These are phyloP conservation scores for Nothobranchius furzeri DNA, from an alignment of 2,113 vertebrate species.

Conservation along the genomic window DNA sequence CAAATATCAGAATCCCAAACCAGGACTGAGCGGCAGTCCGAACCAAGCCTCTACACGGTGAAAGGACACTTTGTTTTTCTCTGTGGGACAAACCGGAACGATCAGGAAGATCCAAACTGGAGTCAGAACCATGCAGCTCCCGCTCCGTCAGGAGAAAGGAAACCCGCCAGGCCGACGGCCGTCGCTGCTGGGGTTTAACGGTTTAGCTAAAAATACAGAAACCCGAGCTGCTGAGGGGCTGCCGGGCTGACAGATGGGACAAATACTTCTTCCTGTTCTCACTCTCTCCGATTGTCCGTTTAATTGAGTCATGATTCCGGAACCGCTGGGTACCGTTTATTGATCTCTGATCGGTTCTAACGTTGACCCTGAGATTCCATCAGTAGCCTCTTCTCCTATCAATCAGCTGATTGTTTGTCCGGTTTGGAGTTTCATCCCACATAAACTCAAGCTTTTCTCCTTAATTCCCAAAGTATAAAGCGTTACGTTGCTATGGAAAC, in stretches of 20 bases:
- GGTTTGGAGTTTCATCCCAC: no score
- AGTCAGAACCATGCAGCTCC: neutral
- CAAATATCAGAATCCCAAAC: no score
- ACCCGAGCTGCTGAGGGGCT: slow-evolving; percentile 1
- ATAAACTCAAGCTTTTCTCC: no score
- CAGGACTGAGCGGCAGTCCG: neutral
- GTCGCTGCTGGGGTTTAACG: neutral
- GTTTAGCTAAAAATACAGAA: slow-evolving; percentile 9
- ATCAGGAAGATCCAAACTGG: neutral
- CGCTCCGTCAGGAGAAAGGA: neutral
- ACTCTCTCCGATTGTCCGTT: neutral
- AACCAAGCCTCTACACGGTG: neutral
- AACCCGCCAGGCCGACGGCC: neutral
- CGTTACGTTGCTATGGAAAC: no score
- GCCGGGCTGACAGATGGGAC: neutral
- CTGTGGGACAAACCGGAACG: neutral
- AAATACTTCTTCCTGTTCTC: neutral
- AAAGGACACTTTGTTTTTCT: no score
- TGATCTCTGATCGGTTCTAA: neutral
- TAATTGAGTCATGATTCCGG: neutral
- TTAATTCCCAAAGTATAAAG: no score
- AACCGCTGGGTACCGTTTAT: neutral
- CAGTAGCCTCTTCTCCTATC: neutral
- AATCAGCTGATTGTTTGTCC: no score
- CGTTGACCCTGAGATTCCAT: neutral